Evolutionary conservation across 2,888 invertebrate genomes (phyloP).

Genomic region (Thymelicus lineola): DNA sequence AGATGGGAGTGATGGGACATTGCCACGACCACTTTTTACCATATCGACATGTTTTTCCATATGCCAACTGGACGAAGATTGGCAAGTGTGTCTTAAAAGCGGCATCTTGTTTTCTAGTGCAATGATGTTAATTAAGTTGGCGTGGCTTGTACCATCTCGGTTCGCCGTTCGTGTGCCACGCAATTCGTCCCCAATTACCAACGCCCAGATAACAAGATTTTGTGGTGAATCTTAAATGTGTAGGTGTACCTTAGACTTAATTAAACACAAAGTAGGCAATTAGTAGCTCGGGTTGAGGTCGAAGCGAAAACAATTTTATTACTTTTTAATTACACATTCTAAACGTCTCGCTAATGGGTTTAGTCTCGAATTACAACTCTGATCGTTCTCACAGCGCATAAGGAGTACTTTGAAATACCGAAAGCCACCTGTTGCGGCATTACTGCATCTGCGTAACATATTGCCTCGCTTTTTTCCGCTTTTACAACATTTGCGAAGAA

Average conservation of each 20-base stretch:
- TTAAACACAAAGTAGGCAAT: background rate
- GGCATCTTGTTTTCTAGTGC: slow-evolving; percentile 30
- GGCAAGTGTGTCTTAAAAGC: slow-evolving; percentile 23
- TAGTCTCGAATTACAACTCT: no score
- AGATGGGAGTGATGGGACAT: background rate
- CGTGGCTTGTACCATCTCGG: slow-evolving; percentile 22
- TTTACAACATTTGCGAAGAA: slow-evolving; percentile 12
- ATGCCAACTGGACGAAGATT: slow-evolving; percentile 14
- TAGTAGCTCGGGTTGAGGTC: background rate
- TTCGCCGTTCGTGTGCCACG: slow-evolving; percentile 35
- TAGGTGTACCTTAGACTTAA: slow-evolving; percentile 9
- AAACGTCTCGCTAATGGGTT: background rate
- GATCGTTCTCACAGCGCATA: no score
- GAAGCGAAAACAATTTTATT: background rate
- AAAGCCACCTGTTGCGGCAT: slow-evolving; percentile 6
- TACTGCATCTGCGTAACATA: slow-evolving; percentile 17
- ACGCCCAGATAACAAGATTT: slow-evolving; percentile 16
- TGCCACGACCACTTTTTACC: slow-evolving; percentile 14
- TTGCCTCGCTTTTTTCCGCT: slow-evolving; percentile 15
- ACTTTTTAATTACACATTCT: background rate
- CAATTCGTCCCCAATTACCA: slow-evolving; percentile 34
- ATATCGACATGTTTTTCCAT: background rate
- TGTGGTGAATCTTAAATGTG: slow-evolving; percentile 29
- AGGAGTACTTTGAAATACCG: background rate
- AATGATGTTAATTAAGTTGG: slow-evolving; percentile 36